These are phyloP conservation scores for Steatornis caripensis DNA, from an alignment of 2,113 vertebrate species.

Conservation along the genomic window DNA sequence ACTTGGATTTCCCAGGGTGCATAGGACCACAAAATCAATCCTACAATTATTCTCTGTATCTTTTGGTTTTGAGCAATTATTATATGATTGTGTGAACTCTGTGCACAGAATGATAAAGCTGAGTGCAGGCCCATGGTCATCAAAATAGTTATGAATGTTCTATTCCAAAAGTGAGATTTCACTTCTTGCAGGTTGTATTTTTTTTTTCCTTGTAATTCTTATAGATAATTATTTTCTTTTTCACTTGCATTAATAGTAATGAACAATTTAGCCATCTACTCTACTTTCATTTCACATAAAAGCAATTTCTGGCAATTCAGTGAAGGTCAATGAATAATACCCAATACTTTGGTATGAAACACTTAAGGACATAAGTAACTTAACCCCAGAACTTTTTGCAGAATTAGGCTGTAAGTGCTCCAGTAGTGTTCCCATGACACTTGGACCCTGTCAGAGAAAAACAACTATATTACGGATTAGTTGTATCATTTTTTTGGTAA, in stretches of 20 bases:
- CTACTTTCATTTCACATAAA: slow-evolving; percentile 13
- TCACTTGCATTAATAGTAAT: not conserved
- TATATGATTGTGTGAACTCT: slow-evolving; percentile 37
- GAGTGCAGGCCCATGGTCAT: not conserved
- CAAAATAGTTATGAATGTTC: not conserved
- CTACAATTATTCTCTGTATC: slow-evolving; percentile 37
- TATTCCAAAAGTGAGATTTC: not conserved
- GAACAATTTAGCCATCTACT: not conserved
- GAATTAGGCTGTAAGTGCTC: slow-evolving; percentile 1
- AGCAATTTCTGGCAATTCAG: slow-evolving; percentile 27
- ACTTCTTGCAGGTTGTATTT: not conserved
- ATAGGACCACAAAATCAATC: slow-evolving; percentile 18
- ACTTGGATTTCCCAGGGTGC: slow-evolving; percentile 9
- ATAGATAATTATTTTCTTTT: not conserved
- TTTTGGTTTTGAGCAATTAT: slow-evolving; percentile 37
- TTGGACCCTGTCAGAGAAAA: not conserved
- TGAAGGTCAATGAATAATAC: slow-evolving; percentile 26
- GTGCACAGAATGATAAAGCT: not conserved
- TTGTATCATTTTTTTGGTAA: not conserved
- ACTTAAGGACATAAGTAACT: not conserved
- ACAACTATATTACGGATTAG: not conserved
- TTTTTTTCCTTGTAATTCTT: not conserved
- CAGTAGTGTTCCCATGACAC: not conserved
- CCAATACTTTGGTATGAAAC: slow-evolving; percentile 17
- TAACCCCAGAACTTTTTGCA: slow-evolving; percentile 27